Base-by-base conservation (phyloP, 92 coral and sea anemone genomes). In the Heliopora coerulea region DNA sequence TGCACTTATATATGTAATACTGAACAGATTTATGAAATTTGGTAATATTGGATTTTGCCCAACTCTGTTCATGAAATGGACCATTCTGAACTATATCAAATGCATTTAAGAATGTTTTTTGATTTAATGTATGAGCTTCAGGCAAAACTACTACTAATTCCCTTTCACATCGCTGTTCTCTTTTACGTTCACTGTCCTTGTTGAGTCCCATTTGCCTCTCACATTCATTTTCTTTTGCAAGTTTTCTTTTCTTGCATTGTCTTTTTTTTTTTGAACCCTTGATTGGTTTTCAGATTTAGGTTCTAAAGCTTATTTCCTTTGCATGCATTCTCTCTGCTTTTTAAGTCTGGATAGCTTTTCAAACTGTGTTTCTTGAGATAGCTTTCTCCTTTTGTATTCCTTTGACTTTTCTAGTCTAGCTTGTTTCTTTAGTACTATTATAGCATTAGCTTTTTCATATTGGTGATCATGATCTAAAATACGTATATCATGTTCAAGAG, bases 11-110 rank as follows among this genome's bases (percentile, higher is more conserved):
- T 72, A 73, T 82, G 29, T 37, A 33, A 74, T 42, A 74, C 61
- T 74, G 52, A 26, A 80, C n/a, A 72, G 73, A 59, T 73, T 80
- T 59, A 37, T 80, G 79, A 59, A 80, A 70, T 72, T 29, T 80
- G 49, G 33, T 68, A 14, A 81, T 80, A 59, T 81, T 81, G 32
- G 69, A n/a, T 25, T 73, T 54, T 73, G 85, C 80, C 85, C 85
- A 72, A 12, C 73, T 3, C 62, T 80, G 85, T 35, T 42, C 6
- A 59, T 80, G 39, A 32, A 80, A 20, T 34, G 54, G 41, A 26
- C 85, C 85, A 80, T 80, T 49, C 57, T 64, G 62, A 28, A 19
- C 25, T 14, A 58, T 62, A 64, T 81, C 85, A 81, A 81, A 73
- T 56, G 72, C 54, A 60, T 64, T 56, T 44, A 73, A 44, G 12